Evolutionary conservation across 1,140 invertebrate genomes (phyloP), one percentile per base, ranked within the genome.

Genomic region (Diprion similis): DNA sequence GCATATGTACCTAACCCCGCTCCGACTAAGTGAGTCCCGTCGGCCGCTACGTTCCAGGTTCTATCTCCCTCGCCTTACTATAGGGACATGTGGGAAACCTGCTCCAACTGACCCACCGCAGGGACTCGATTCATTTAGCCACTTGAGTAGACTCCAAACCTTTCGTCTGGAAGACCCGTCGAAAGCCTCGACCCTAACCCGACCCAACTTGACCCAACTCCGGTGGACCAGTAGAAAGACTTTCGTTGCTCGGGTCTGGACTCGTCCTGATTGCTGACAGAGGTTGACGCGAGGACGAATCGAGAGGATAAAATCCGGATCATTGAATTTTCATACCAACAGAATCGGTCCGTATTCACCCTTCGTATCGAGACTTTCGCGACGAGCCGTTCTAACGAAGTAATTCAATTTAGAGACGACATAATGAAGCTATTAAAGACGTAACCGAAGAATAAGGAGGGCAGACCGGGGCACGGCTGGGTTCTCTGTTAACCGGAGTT

Each of bases 391-490:
- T 37, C 24, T 0, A 59, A 59, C 6, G 51, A 59, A 4, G 51
- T 59, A 59, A 59, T 59, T 59, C 51, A 59, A 59, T 59, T 59
- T 59, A 17, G 9, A 59, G 11, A 59, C 11, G n/a, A 17, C 51
- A 59, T 59, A 59, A 59, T 59, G 51, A 59, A 59, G 51, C 51
- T 59, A 59, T 59, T 59, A 59, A 59, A 59, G 51, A 59, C 51
- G 51, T 59, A 59, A 59, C 4, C 51, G 51, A 59, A 59, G 24
- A 37, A 37, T 6, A 59, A 59, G 51, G 11, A 59, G 51, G 51
- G 51, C 51, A 15, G 51, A 59, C 51, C 51, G n/a, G 51, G 51
- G 51, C 51, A 59, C 51, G 11, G n/a, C 24, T 13, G 51, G 51
- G 6, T 17, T 59, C 51, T 13, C 24, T 37, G 51, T 59, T 17